Conservation (phyloP, 2,113 vertebrate species). For the Pachypanchax playfairii region DNA sequence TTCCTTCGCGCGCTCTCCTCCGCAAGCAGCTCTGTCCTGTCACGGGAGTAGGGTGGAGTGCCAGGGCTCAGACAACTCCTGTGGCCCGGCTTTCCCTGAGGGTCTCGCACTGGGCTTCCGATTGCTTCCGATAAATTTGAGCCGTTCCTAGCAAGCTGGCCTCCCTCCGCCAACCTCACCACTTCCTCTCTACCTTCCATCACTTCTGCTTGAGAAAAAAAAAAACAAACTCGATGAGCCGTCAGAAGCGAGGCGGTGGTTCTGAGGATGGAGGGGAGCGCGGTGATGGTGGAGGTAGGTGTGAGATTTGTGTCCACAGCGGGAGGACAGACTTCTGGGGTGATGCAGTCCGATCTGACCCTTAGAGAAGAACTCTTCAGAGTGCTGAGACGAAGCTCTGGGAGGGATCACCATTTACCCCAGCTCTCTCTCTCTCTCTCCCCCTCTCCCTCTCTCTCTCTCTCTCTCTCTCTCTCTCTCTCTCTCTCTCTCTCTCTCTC, state of each 20-base stretch:
- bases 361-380: constrained; percentile 87
- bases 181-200: constrained; percentile 96
- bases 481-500: constrained; percentile 84
- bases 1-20: constrained; percentile 81
- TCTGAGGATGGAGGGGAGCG: constrained; percentile 43
- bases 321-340: constrained; percentile 65
- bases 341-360: constrained; percentile 85
- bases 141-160: no score
- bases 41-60: constrained; percentile 81
- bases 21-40: constrained; percentile 75
- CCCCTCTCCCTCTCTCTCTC: constrained; percentile 81
- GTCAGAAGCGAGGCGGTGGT: constrained; percentile 38
- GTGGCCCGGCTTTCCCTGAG: constrained; percentile 85
- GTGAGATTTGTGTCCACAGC: constrained; percentile 27
- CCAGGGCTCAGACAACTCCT: constrained; percentile 86
- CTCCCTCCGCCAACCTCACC: constrained; percentile 90
- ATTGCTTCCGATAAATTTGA: constrained; percentile 83
- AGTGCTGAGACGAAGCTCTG: constrained; percentile 88
- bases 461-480: constrained; percentile 93
- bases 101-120: constrained; percentile 82
- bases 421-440: constrained; percentile 84
- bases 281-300: constrained; percentile 24
- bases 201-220: constrained; percentile 32
- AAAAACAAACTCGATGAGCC: constrained; percentile 38
- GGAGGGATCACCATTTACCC: constrained; percentile 97